phyloP scores from a whole-genome alignment of 2,888 invertebrate species.

The Cephus nigrinus region DNA sequence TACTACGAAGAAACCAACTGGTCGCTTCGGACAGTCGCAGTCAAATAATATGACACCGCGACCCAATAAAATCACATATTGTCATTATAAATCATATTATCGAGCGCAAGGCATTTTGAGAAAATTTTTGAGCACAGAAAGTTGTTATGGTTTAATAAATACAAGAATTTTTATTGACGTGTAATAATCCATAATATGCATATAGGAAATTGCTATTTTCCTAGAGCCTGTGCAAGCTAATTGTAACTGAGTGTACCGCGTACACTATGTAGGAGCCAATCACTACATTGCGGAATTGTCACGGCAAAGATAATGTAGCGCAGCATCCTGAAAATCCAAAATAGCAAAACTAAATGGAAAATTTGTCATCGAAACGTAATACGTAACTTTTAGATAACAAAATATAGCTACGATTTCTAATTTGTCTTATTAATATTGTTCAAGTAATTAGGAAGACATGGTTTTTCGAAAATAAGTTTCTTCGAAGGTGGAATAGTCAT shows the following conservation, averaged over 20 bases:
- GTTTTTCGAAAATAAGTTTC: constrained; percentile 1
- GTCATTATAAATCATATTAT: neutral
- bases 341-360: neutral
- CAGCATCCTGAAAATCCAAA: neutral
- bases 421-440: neutral
- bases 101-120: neutral
- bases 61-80: neutral
- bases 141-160: neutral
- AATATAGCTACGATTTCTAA: neutral
- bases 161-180: neutral
- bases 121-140: neutral
- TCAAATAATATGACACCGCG: neutral
- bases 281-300: neutral
- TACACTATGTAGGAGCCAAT: neutral
- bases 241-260: neutral
- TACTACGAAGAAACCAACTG: constrained; percentile 6
- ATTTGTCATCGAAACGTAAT: neutral
- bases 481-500: constrained; percentile 11
- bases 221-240: neutral
- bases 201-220: neutral
- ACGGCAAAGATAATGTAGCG: neutral
- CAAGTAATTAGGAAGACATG: neutral
- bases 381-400: neutral
- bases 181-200: neutral
- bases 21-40: constrained; percentile 4